Percentiles rank a stretch among this genome's conserved stretches.
phyloP scores from a whole-genome alignment of 2,113 vertebrate genomes.

The Uropsilus gracilis region DNA sequence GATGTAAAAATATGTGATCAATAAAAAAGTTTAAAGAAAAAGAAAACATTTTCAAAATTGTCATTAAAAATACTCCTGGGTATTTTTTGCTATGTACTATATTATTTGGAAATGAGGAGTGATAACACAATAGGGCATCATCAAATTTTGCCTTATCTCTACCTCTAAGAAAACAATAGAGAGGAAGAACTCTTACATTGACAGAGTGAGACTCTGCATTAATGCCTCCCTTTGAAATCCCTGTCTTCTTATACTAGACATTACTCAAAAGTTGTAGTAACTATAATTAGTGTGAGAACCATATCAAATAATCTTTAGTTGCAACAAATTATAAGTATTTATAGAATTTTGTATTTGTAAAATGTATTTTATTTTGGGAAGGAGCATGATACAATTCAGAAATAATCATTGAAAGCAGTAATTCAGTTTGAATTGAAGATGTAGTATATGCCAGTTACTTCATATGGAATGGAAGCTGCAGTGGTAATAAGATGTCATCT shows the following conservation, averaged over 20 bases:
- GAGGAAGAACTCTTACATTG: not conserved
- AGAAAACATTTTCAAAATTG: not conserved
- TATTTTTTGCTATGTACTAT: not conserved
- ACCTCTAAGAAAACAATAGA: not conserved
- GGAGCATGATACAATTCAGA: not conserved
- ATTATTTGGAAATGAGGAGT: not conserved
- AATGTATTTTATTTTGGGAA: not conserved
- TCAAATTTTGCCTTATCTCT: not conserved
- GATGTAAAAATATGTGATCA: too few relatives aligned
- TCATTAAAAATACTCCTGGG: not conserved
- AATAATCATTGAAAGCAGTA: not conserved
- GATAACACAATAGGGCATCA: not conserved
- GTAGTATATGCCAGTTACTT: not conserved
- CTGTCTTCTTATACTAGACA: not conserved
- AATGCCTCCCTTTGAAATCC: not conserved
- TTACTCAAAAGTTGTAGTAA: not conserved
- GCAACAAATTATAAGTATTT: not conserved
- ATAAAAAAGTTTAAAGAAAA: too few relatives aligned
- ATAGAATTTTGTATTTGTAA: not conserved
- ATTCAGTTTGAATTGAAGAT: not conserved
- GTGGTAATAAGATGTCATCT: not conserved
- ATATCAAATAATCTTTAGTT: not conserved
- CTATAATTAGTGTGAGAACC: not conserved
- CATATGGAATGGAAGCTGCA: not conserved
- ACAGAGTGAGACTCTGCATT: accelerated